Conservation (phyloP, 1,140 invertebrate species). For the Centruroides vittatus region DNA sequence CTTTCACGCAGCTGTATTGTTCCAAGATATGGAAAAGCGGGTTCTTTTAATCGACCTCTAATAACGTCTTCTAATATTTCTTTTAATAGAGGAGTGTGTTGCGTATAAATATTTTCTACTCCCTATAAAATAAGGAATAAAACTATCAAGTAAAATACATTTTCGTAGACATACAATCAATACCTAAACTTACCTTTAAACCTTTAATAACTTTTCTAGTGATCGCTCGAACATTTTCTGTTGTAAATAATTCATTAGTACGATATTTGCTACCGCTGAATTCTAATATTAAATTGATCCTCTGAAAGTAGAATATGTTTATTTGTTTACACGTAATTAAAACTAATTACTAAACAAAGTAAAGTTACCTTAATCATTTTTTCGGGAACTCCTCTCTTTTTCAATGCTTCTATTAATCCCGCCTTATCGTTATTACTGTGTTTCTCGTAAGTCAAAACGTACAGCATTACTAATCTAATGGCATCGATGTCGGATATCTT, state of each 20-base stretch:
- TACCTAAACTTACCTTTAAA: conserved; percentile 49
- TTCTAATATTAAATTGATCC: conserved; percentile 55
- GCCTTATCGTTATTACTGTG: conserved; percentile 72
- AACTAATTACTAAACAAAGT: too few species aligned
- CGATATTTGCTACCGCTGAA: conserved; percentile 62
- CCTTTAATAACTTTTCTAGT: conserved; percentile 82
- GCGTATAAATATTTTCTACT: conserved; percentile 94
- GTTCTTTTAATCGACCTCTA: conserved; percentile 69
- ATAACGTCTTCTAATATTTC: conserved; percentile 76
- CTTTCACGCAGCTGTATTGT: conserved; percentile 29
- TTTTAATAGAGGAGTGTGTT: conserved; percentile 74
- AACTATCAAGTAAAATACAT: neutral
- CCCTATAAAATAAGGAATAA: conserved; percentile 47
- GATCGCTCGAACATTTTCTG: conserved; percentile 56
- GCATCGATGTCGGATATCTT: conserved; percentile 65
- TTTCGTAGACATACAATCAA: too few species aligned
- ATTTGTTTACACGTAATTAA: too few species aligned
- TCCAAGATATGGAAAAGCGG: conserved; percentile 58
- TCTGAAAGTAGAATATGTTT: conserved; percentile 28
- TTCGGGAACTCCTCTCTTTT: conserved; percentile 42
- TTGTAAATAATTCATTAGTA: conserved; percentile 63
- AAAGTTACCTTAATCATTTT: conserved; percentile 26
- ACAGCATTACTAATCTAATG: conserved; percentile 75
- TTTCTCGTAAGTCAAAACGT: conserved; percentile 82
- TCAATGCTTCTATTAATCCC: conserved; percentile 45